Evolutionary conservation across 2,113 vertebrate species (phyloP).

Genomic region (Albula goreensis): DNA sequence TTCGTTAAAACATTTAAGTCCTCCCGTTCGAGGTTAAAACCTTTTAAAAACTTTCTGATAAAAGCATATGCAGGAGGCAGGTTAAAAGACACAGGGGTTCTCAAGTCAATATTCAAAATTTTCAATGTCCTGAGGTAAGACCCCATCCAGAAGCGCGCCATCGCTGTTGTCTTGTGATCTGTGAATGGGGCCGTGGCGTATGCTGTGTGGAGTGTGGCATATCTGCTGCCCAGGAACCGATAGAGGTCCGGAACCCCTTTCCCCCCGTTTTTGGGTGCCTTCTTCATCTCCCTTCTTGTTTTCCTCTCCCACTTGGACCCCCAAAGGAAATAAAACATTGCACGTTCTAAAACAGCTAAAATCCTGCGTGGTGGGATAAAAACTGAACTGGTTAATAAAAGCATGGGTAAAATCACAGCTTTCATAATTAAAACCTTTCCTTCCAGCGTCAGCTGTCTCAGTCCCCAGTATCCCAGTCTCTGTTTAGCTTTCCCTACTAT

Average conservation of each 20-base stretch:
- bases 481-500: background rate
- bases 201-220: background rate
- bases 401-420: slow-evolving; percentile 30
- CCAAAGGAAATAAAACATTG: background rate
- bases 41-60: background rate
- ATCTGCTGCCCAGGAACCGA: slow-evolving; percentile 8
- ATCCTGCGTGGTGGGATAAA: slow-evolving; percentile 20
- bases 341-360: background rate
- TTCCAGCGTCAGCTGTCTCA: background rate
- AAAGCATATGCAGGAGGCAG: background rate
- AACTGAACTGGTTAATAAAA: slow-evolving; percentile 22
- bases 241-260: slow-evolving; percentile 29
- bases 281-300: background rate
- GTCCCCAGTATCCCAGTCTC: slow-evolving; percentile 36
- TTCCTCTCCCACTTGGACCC: background rate
- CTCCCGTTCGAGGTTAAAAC: background rate
- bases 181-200: slow-evolving; percentile 15
- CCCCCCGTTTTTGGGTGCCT: background rate
- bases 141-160: slow-evolving; percentile 13
- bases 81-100: slow-evolving; percentile 18
- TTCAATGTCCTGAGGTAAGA: background rate
- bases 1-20: background rate
- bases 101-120: background rate
- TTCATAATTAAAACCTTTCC: slow-evolving; percentile 38
- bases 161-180: background rate